Conservation (phyloP, 2,888 invertebrate species). For the Dyspetes luteomarginatus region DNA sequence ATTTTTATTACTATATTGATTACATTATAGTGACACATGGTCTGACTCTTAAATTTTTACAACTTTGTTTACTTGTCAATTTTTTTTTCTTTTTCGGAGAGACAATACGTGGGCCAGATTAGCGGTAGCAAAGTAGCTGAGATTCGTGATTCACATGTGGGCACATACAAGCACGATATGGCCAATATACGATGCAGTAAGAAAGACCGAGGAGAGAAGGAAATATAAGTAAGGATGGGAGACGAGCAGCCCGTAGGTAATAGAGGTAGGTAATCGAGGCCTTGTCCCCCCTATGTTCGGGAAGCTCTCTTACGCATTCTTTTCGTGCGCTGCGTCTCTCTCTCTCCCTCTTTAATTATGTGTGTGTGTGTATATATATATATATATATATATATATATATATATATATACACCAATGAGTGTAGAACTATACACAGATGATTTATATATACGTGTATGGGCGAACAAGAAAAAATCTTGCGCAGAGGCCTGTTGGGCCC, state of each 20-base stretch:
- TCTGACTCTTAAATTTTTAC: not conserved
- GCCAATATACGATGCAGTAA: conserved; percentile 46
- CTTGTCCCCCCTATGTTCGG: conserved; percentile 74
- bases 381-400: conserved; percentile 22
- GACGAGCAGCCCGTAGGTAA: conserved; percentile 60
- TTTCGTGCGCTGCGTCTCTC: conserved; percentile 37
- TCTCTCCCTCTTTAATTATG: too few relatives aligned
- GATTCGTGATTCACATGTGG: conserved; percentile 63
- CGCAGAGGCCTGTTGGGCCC: conserved; percentile 38
- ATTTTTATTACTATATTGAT: not conserved
- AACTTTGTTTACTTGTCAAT: not conserved
- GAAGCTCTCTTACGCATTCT: conserved; percentile 60
- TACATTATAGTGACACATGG: not conserved
- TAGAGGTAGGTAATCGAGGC: conserved; percentile 63
- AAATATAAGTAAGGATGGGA: conserved; percentile 32
- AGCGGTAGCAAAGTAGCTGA: conserved; percentile 53
- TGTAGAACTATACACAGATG: too few relatives aligned
- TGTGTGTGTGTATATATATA: conserved; percentile 9
- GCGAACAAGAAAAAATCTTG: conserved; percentile 37
- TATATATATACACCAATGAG: conserved; percentile 30
- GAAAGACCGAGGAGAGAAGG: conserved; percentile 42
- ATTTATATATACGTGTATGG: conserved; percentile 27
- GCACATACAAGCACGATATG: conserved; percentile 40
- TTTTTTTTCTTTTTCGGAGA: not conserved
- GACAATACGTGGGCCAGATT: conserved; percentile 20